phyloP scores from a whole-genome alignment of 2,888 invertebrate species.

The Seladonia tumulorum region DNA sequence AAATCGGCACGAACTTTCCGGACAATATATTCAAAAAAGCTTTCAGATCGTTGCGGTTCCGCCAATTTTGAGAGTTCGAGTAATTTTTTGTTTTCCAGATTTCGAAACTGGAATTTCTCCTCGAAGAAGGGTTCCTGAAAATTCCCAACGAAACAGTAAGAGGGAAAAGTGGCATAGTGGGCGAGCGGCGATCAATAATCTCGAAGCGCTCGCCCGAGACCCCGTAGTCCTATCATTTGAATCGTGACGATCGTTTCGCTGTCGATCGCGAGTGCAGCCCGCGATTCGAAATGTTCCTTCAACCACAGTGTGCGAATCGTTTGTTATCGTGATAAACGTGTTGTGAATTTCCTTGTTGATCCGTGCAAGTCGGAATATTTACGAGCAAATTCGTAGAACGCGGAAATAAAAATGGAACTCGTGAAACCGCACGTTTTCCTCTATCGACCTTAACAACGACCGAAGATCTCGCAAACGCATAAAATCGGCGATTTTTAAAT shows the following conservation, averaged over 20 bases:
- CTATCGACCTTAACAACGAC: background rate
- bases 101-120: background rate
- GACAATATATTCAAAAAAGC: background rate
- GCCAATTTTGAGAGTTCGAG: background rate
- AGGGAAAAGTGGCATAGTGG: slow-evolving; percentile 26
- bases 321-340: background rate
- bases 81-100: background rate
- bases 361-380: background rate
- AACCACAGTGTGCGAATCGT: background rate
- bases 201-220: slow-evolving; percentile 9
- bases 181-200: slow-evolving; percentile 43
- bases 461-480: background rate
- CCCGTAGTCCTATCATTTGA: slow-evolving; percentile 11
- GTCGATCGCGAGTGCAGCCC: background rate
- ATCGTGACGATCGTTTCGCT: slow-evolving; percentile 33
- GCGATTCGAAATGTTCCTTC: background rate
- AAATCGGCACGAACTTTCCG: no score
- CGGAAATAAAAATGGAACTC: background rate
- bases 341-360: background rate
- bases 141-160: background rate
- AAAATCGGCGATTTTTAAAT: background rate
- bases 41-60: background rate
- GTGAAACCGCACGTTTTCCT: background rate
- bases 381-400: background rate
- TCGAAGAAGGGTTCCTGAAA: background rate